Evolutionary conservation across 2,888 invertebrate genomes (phyloP).

Genomic region (Drosophila paranaensis): DNA sequence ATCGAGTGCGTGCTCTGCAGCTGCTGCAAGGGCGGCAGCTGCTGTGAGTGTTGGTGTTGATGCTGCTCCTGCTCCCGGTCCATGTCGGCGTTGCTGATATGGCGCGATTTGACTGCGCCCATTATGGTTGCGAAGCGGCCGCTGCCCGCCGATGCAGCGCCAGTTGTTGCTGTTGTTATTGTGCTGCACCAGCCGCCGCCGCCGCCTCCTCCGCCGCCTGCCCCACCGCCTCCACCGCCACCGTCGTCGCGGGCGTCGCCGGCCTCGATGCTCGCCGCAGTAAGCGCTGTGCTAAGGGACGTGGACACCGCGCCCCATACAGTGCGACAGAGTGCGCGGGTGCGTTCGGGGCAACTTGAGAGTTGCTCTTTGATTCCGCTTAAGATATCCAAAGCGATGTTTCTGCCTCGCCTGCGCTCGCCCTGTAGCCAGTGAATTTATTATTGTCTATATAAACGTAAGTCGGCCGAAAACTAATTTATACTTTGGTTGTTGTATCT

Average conservation of each 20-base stretch:
- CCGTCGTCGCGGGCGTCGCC: constrained; percentile 66
- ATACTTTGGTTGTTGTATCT: constrained; percentile 2
- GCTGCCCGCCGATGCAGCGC: constrained; percentile 33
- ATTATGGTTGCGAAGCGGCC: constrained; percentile 80
- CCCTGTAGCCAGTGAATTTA: constrained; percentile 56
- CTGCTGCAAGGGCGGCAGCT: constrained; percentile 16
- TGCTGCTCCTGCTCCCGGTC: constrained; percentile 62
- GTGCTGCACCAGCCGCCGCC: constrained; percentile 50
- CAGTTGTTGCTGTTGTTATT: constrained; percentile 34
- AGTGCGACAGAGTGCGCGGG: constrained; percentile 82
- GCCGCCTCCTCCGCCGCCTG: constrained; percentile 45
- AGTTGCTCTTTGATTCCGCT: constrained; percentile 84
- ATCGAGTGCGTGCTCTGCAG: constrained; percentile 51
- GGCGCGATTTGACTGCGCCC: constrained; percentile 84
- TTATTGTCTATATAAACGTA: constrained; percentile 15
- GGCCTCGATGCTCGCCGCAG: constrained; percentile 70
- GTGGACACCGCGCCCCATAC: constrained; percentile 82
- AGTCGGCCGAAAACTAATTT: constrained; percentile 40
- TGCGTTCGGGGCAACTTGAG: constrained; percentile 84
- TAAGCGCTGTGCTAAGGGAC: constrained; percentile 81
- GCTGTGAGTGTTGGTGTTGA: constrained; percentile 1
- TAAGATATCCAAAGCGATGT: constrained; percentile 84
- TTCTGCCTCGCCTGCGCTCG: constrained; percentile 44
- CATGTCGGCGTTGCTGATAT: constrained; percentile 77
- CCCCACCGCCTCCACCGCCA: constrained; percentile 59